phyloP scores from a whole-genome alignment of 2,113 vertebrate genomes.

The Oncorhynchus clarkii region DNA sequence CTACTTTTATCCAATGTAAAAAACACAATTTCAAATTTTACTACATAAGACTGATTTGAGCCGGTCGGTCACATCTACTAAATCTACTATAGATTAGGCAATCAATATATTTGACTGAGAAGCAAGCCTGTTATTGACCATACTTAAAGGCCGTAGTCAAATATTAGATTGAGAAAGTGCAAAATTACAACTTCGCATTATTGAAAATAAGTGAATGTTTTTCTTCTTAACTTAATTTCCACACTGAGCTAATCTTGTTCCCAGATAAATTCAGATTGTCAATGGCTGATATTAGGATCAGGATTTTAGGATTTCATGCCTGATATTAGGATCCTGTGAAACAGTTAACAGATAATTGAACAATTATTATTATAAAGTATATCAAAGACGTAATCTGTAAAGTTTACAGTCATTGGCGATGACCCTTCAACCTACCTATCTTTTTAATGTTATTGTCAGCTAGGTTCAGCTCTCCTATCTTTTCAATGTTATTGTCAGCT shows the following conservation, averaged over 20 bases:
- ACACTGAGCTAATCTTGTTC: conserved; percentile 72
- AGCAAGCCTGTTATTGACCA: background rate
- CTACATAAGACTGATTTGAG: too few species aligned
- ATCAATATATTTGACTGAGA: conserved; percentile 58
- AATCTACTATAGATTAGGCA: conserved; percentile 61
- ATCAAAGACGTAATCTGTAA: background rate
- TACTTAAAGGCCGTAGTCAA: background rate
- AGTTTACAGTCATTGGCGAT: background rate
- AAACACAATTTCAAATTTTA: too few species aligned
- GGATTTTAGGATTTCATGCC: conserved; percentile 70
- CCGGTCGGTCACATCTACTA: too few species aligned
- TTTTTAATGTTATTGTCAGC: conserved; percentile 78
- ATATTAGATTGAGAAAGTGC: background rate
- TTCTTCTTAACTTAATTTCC: conserved; percentile 76
- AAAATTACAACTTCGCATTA: background rate
- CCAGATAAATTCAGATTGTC: conserved; percentile 83
- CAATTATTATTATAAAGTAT: background rate
- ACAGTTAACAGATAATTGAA: conserved; percentile 20
- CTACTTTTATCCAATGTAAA: too few species aligned
- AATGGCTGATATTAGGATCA: conserved; percentile 76
- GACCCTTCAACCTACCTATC: conserved; percentile 70
- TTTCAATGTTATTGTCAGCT: conserved; percentile 77
- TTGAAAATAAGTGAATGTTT: background rate
- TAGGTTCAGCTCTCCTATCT: conserved; percentile 82
- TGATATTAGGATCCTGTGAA: conserved; percentile 61